Conservation (phyloP, 1,140 invertebrate species). For the Triops cancriformis region DNA sequence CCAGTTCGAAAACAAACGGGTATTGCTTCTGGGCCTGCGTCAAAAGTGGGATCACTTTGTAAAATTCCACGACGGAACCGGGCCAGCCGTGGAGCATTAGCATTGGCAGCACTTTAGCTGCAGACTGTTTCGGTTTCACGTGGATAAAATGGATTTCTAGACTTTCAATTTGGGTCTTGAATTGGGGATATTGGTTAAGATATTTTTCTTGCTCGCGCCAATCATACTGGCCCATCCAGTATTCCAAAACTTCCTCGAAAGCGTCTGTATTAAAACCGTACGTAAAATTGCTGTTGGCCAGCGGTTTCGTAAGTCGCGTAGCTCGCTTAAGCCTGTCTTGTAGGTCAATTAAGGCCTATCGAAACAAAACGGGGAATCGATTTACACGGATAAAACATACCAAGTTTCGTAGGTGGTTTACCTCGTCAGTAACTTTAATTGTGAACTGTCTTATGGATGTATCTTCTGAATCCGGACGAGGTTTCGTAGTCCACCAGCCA, state of each 20-base stretch:
- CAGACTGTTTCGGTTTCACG: conserved; percentile 42
- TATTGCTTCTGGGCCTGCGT: conserved; percentile 37
- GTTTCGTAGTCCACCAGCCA: conserved; percentile 42
- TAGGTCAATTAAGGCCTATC: conserved; percentile 52
- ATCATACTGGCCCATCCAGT: conserved; percentile 64
- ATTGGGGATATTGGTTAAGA: conserved; percentile 64
- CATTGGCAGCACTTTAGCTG: conserved; percentile 48
- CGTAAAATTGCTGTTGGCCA: conserved; percentile 59
- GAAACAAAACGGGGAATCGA: conserved; percentile 21
- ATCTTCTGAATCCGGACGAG: conserved; percentile 36
- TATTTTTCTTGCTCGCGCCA: conserved; percentile 57
- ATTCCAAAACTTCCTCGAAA: conserved; percentile 59
- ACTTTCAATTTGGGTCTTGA: conserved; percentile 54
- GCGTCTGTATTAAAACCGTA: conserved; percentile 68
- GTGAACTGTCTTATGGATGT: conserved; percentile 42
- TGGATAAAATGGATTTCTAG: conserved; percentile 67
- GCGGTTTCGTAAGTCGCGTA: conserved; percentile 46
- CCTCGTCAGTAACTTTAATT: conserved; percentile 41
- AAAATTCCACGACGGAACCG: conserved; percentile 75
- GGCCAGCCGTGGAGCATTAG: conserved; percentile 84
- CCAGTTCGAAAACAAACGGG: conserved; percentile 65
- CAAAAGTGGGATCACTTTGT: conserved; percentile 63
- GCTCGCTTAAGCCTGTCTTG: conserved; percentile 48
- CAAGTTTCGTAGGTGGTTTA: neutral
- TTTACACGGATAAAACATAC: neutral